A percentile compares a stretch with the other conserved stretches of the same genome.
Evolutionary conservation across 2,888 invertebrate species (phyloP).

Genomic region (Tetrapedia diversipes): DNA sequence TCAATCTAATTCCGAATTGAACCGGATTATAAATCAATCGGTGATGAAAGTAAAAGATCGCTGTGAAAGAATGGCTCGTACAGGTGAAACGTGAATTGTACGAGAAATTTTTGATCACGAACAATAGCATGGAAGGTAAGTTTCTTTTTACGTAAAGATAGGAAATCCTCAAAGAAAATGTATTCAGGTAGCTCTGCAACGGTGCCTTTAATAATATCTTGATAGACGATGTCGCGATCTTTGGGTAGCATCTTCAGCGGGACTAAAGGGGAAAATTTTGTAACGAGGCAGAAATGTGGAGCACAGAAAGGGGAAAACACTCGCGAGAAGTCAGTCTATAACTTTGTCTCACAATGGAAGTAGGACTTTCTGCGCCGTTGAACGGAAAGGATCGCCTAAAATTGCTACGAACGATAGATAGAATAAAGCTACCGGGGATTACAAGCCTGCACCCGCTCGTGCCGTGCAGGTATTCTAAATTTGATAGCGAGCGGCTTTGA

Average conservation of each 20-base stretch:
- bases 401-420: constrained; percentile 55
- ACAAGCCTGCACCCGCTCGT: constrained; percentile 16
- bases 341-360: constrained; percentile 53
- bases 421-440: constrained; percentile 45
- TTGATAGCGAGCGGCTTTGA: too few relatives aligned
- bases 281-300: constrained; percentile 37
- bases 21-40: too few relatives aligned
- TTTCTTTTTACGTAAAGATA: not conserved
- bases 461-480: constrained; percentile 17
- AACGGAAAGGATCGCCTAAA: constrained; percentile 48
- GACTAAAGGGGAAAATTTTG: constrained; percentile 41
- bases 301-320: constrained; percentile 42
- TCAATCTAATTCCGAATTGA: too few relatives aligned
- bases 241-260: not conserved
- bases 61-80: too few relatives aligned
- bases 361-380: constrained; percentile 58
- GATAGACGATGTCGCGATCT: not conserved
- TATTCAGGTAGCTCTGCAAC: not conserved
- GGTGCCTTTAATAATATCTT: constrained; percentile 7
- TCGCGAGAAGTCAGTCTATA: constrained; percentile 52
- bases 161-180: not conserved
- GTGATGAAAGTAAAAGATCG: too few relatives aligned
- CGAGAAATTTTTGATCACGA: too few relatives aligned
- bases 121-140: not conserved
- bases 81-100: too few relatives aligned